Conservation (phyloP, 2,113 vertebrate species). For the Euleptes europaea region DNA sequence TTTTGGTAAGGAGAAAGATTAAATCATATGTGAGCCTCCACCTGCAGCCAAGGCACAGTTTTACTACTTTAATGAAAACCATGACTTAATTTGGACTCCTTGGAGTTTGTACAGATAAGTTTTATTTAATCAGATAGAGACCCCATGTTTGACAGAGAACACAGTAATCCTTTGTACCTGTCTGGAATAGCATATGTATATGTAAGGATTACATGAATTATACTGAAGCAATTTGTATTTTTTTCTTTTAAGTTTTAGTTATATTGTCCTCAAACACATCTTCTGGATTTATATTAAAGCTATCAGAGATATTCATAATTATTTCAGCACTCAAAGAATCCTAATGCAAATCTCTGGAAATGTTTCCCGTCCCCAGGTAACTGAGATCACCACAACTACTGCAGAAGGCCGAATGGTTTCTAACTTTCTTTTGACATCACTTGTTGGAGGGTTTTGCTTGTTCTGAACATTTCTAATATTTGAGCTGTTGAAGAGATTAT, state of each 20-base stretch:
- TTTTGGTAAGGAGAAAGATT: background rate
- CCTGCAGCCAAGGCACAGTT: background rate
- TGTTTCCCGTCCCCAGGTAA: background rate
- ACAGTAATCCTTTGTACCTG: background rate
- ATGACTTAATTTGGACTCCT: background rate
- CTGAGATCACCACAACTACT: background rate
- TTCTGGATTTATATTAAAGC: constrained; percentile 9
- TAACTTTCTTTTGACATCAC: constrained; percentile 10
- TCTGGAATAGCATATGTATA: background rate
- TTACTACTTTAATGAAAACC: background rate
- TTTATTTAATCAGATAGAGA: background rate
- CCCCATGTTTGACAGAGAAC: background rate
- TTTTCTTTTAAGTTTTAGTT: background rate
- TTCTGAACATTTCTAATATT: background rate
- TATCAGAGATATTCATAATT: constrained; percentile 3
- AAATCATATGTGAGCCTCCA: background rate
- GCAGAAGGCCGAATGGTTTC: background rate
- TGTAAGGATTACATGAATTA: constrained; percentile 7
- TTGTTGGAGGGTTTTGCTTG: background rate
- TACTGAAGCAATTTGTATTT: background rate
- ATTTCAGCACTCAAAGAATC: background rate
- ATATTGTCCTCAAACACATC: constrained; percentile 22
- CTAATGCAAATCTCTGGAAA: background rate
- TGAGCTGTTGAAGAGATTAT: background rate
- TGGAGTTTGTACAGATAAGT: background rate